Percentiles rank a stretch among this genome's conserved stretches.
These are phyloP conservation scores for Sterrhoptilus dennistouni DNA, from an alignment of 2,113 vertebrate species.

Conservation along the genomic window DNA sequence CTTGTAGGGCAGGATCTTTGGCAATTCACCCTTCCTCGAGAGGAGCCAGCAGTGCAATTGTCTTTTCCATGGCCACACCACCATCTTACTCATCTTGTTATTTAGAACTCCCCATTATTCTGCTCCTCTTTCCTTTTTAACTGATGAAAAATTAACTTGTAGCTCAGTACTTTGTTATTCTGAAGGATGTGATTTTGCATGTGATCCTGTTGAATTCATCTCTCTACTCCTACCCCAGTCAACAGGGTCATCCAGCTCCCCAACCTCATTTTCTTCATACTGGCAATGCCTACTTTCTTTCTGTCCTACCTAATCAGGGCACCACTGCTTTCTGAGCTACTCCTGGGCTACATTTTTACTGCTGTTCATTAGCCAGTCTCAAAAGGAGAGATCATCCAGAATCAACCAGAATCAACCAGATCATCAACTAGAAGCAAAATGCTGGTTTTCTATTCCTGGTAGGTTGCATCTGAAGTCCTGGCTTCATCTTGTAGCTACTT, in stretches of 20 bases:
- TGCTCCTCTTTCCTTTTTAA: not conserved
- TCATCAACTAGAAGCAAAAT: not conserved
- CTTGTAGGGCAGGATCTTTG: not conserved
- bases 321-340: not conserved
- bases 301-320: not conserved
- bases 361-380: not conserved
- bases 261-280: not conserved
- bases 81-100: not conserved
- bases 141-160: constrained; percentile 22
- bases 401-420: constrained; percentile 8
- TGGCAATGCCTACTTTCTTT: not conserved
- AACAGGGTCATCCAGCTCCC: not conserved
- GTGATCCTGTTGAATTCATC: not conserved
- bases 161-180: not conserved
- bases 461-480: not conserved
- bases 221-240: not conserved
- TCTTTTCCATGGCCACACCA: not conserved
- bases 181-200: not conserved
- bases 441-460: not conserved
- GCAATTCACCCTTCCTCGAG: not conserved
- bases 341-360: not conserved
- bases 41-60: not conserved
- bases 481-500: not conserved
- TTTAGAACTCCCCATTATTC: not conserved
- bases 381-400: not conserved